phyloP scores from a whole-genome alignment of 2,113 vertebrate genomes.

The Xiphorhynchus elegans region DNA sequence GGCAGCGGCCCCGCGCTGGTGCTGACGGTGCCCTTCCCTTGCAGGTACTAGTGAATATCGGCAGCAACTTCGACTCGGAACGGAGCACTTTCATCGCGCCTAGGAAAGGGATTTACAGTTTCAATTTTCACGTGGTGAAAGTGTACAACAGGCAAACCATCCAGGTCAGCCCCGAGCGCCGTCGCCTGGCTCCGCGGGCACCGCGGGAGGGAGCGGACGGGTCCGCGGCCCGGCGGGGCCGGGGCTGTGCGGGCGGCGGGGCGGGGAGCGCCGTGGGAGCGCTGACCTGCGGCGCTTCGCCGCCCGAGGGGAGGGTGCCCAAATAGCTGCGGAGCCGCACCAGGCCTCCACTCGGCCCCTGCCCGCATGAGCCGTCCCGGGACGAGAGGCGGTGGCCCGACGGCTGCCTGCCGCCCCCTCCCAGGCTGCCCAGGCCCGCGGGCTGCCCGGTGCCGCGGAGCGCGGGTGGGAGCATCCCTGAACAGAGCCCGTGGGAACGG shows the following conservation, averaged over 20 bases:
- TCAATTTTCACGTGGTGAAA: slow-evolving; percentile 99
- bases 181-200: not conserved
- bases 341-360: not conserved
- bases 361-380: not conserved
- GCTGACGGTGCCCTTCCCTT: not conserved
- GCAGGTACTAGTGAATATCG: slow-evolving; percentile 94
- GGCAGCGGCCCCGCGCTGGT: not conserved
- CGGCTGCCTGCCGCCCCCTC: not conserved
- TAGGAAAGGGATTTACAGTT: slow-evolving; percentile 98
- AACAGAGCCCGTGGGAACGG: not conserved
- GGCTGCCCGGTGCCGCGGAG: not conserved
- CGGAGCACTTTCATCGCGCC: slow-evolving; percentile 95
- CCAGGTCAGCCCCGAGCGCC: slow-evolving; percentile 81
- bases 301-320: not conserved
- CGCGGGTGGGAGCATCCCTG: not conserved
- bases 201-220: not conserved
- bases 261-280: not conserved
- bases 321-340: not conserved
- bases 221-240: not conserved
- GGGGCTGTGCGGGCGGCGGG: not conserved
- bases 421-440: not conserved
- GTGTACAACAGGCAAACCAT: slow-evolving; percentile 99
- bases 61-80: slow-evolving; percentile 93
- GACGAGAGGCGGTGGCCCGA: not conserved
- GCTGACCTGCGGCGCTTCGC: not conserved